phyloP scores from a whole-genome alignment of 2,113 vertebrate species.

The Onychostoma macrolepis region DNA sequence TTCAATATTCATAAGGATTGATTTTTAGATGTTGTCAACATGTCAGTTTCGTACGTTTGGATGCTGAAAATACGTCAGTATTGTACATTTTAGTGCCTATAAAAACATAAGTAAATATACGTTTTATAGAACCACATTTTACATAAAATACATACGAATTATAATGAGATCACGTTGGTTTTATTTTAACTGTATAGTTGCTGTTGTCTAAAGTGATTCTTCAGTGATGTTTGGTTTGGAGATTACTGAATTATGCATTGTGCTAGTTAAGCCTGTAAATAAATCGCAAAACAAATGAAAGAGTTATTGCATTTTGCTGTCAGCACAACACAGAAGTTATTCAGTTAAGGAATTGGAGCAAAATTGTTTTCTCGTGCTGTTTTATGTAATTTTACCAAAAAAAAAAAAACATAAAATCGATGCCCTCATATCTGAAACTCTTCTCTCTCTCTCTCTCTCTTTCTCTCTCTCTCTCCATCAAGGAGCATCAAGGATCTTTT shows the following conservation, averaged over 20 bases:
- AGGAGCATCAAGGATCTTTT: not conserved
- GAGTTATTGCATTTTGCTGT: not conserved
- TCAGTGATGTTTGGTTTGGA: not conserved
- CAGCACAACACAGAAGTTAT: not conserved
- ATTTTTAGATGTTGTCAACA: too few relatives aligned
- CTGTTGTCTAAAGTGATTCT: too few relatives aligned
- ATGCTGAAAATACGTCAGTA: too few relatives aligned
- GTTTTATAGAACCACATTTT: too few relatives aligned
- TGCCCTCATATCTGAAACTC: not conserved
- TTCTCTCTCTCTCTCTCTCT: not conserved
- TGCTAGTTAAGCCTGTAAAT: not conserved
- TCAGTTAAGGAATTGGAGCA: not conserved
- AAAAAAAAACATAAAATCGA: not conserved
- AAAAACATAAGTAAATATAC: too few relatives aligned
- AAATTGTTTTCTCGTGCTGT: not conserved
- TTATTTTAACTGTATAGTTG: not conserved
- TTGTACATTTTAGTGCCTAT: too few relatives aligned
- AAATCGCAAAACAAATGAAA: not conserved
- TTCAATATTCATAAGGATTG: too few relatives aligned
- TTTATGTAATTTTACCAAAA: not conserved
- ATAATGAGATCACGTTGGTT: too few relatives aligned
- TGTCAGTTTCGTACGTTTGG: too few relatives aligned
- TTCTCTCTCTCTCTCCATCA: not conserved
- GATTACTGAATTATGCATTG: not conserved
- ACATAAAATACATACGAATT: too few relatives aligned